phyloP scores from a whole-genome alignment of 2,113 vertebrate species.

The Prochilodus magdalenae region DNA sequence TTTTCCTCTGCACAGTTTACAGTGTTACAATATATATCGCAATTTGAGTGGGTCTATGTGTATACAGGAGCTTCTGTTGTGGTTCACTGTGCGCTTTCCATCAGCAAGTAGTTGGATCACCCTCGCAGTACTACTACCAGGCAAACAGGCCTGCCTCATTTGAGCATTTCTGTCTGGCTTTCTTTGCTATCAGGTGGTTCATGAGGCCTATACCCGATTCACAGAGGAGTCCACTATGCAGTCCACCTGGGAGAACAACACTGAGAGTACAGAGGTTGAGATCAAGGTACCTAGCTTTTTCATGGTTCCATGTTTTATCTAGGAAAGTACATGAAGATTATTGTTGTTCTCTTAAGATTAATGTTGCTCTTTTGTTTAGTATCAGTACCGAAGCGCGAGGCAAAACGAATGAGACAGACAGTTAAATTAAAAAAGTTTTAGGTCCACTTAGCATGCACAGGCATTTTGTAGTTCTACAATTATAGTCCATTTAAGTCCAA shows the following conservation, averaged over 20 bases:
- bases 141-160: too few species aligned
- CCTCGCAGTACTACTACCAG: too few species aligned
- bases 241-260: constrained; percentile 68
- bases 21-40: constrained; percentile 13
- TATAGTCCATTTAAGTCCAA: too few species aligned
- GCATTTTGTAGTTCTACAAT: too few species aligned
- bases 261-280: constrained; percentile 74
- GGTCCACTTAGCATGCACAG: too few species aligned
- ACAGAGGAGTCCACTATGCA: constrained; percentile 73
- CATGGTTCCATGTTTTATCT: neutral
- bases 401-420: too few species aligned
- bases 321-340: too few species aligned
- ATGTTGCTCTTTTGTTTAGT: too few species aligned
- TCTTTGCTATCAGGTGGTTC: constrained; percentile 72
- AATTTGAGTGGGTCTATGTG: neutral
- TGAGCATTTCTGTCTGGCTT: constrained; percentile 8
- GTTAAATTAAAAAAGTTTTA: too few species aligned
- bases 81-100: neutral
- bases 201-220: constrained; percentile 75
- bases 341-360: too few species aligned
- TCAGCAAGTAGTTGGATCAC: neutral
- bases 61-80: neutral
- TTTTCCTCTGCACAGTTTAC: too few species aligned
- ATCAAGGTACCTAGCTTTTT: constrained; percentile 69
- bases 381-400: too few species aligned